Base-by-base conservation (phyloP, 2,113 vertebrate genomes). In the Catharus bicknelli region DNA sequence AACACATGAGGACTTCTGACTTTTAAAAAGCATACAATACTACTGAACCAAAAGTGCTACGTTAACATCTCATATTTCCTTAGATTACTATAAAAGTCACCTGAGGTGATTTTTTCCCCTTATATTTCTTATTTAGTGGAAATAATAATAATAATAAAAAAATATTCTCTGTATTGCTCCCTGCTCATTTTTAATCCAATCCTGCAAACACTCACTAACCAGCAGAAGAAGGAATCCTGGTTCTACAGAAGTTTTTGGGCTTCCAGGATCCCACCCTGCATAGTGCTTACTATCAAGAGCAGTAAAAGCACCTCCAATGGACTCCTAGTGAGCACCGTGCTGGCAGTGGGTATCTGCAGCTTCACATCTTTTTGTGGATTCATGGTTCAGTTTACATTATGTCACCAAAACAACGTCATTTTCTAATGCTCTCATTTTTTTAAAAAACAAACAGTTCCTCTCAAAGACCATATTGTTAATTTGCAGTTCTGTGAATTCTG, bases 1-100 rank as follows among this genome's bases (percentile, higher is more conserved):
- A 95, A 83, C 51, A 66, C 5, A 2, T 20, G 45, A 47, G 29
- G 50, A 94, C 79, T 50, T 86, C 74, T 86, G 73, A 86, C 16
- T 62, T 87, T 59, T 10, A 54, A 91, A 89, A 91, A 84, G 38
- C 18, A 66, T 64, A 89, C 2, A 61, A 58, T 68, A 76, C 26
- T 89, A 94, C 88, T 95, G 90, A 97, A 94, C 76, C 87, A 74
- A 88, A 96, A 91, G 75, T 96, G 86, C 76, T 93, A 62, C n/a
- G 5, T 67, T 90, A 78, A 90, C 36, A 59, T 75, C 47, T 92
- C 43, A 12, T 82, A 87, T 78, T 95, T 76, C 48, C 17, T 59
- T 91, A 83, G 62, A 89, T 93, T 91, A 57, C 36, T 62, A 67
- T 91, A 85, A 62, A 86, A 92, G 43, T 67, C 77, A 94, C 63